Percentiles rank a stretch among this genome's conserved stretches.
phyloP scores from a whole-genome alignment of 2,888 invertebrate genomes.

The Sarcophaga variegata region DNA sequence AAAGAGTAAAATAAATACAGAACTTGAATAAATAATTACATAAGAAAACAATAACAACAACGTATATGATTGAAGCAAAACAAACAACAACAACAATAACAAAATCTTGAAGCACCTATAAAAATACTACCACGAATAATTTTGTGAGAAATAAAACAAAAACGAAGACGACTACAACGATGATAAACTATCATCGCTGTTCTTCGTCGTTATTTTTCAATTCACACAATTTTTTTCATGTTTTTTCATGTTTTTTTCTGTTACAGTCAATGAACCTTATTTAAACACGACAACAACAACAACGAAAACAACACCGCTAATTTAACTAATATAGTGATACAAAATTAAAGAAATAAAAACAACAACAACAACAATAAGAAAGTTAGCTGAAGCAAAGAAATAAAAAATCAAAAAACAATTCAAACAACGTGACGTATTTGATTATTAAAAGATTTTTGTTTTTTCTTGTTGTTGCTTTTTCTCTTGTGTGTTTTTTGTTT shows the following conservation, averaged over 20 bases:
- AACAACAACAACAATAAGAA: background rate
- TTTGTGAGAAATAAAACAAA: background rate
- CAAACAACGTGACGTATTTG: constrained; percentile 49
- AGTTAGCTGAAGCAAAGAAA: background rate
- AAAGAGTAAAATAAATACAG: background rate
- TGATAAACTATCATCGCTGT: background rate
- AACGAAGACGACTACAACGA: background rate
- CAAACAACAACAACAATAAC: background rate
- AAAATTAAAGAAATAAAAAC: too few species aligned
- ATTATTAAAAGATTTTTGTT: constrained; percentile 29
- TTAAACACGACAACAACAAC: constrained; percentile 32
- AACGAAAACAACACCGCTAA: background rate
- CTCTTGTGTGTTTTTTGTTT: background rate
- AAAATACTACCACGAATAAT: background rate
- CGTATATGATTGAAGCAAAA: background rate
- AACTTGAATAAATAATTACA: constrained; percentile 32
- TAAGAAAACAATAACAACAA: background rate
- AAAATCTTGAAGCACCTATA: background rate
- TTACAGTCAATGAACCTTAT: constrained; percentile 61
- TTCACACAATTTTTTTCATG: constrained; percentile 36
- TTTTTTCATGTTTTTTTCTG: background rate
- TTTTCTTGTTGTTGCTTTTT: background rate
- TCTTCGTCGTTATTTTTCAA: constrained; percentile 1
- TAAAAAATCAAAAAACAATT: constrained; percentile 28
- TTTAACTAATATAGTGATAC: background rate